Base-by-base conservation (phyloP, 1,140 invertebrate species). In the Bactericera cockerelli region DNA sequence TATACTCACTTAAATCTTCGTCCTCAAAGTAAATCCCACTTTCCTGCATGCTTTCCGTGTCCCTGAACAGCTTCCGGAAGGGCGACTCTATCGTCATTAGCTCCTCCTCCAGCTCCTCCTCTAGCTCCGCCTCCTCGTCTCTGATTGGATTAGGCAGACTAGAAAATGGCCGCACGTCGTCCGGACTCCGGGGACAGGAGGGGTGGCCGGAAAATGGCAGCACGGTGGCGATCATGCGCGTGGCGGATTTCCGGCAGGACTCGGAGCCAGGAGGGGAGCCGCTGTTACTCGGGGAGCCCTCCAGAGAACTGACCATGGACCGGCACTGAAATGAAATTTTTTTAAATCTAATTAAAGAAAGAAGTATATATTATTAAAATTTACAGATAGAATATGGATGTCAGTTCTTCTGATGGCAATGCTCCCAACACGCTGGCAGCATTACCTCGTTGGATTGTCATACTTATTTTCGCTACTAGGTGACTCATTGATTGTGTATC, bases 1-100 rank as follows among this genome's bases (percentile, higher is more conserved):
- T n/a, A n/a, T n/a, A 19, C 42, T 49, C 42, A 49, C 42, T 16
- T 49, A 49, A 19, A 49, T 49, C 42, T 49, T 49, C 42, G 19
- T 49, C 42, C 22, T 67, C 68, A 38, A 74, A 73, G 63, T 74
- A 75, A 56, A 75, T 74, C 6, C 74, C 74, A 62, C 72, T 74
- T 60, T 75, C 74, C 62, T 75, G 72, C 22, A 75, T 57, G 55
- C 65, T 65, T 25, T 70, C 67, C 3, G 39, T 54, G 21, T 61
- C 58, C 54, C 60, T 61, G 14, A 63, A 54, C 11, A 62, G 53
- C 26, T 62, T 61, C 26, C 63, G 60, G 25, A 38, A 11, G 14
- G 57, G 60, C 8, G 54, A 39, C 14, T 61, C 60, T 13, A 49
- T 49, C 3, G 42, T 49, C 42, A 49, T 49, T 3, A 49, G 22